Conservation (phyloP, 1,140 invertebrate genomes). For the Vanessa atalanta region DNA sequence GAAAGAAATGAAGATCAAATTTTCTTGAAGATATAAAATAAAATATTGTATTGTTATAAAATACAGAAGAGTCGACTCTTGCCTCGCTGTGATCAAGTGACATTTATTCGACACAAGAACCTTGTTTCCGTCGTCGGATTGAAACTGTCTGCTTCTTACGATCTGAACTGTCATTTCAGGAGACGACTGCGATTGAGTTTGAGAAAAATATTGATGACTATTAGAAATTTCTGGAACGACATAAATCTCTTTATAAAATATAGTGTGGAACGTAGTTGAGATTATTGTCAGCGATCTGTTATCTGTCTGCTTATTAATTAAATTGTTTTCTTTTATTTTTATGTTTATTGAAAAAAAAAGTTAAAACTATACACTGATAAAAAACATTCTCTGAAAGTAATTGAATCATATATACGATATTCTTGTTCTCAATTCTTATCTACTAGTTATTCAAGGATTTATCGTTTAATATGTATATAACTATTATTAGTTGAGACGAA, state of each 20-base stretch:
- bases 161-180: constrained; percentile 32
- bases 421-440: too few relatives aligned
- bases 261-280: neutral
- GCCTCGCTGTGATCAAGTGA: constrained; percentile 34
- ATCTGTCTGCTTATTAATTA: neutral
- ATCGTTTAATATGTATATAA: too few relatives aligned
- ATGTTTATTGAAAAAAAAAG: too few relatives aligned
- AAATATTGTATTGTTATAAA: constrained; percentile 10
- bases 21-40: neutral
- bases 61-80: constrained; percentile 20
- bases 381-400: too few relatives aligned
- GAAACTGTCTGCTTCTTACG: constrained; percentile 27
- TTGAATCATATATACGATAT: too few relatives aligned
- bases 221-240: neutral
- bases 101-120: constrained; percentile 48
- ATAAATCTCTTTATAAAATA: neutral
- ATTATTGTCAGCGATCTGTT: neutral
- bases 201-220: constrained; percentile 30
- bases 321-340: too few relatives aligned
- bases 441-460: too few relatives aligned
- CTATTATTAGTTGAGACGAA: too few relatives aligned
- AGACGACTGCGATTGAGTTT: constrained; percentile 27
- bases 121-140: constrained; percentile 36
- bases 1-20: constrained; percentile 2
- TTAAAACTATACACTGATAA: too few relatives aligned